A percentile compares a stretch with the other conserved stretches of the same genome.
Evolutionary conservation across 2,113 vertebrate species (phyloP).

Genomic region (Psittacula cyanocephala): DNA sequence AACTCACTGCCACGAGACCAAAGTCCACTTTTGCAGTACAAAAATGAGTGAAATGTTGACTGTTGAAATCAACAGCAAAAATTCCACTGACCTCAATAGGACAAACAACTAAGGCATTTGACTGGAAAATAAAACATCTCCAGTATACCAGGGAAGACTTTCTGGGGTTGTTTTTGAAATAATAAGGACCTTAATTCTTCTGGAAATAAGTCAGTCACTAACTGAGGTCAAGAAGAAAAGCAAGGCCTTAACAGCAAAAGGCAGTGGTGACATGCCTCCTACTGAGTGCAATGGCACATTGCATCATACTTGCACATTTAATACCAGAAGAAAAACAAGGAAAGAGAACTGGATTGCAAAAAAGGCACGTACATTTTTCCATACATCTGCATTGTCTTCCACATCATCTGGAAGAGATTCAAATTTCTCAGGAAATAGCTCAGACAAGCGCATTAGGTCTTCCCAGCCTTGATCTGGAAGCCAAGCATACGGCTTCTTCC

Average conservation of each 20-base stretch:
- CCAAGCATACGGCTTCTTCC: slow-evolving; percentile 85
- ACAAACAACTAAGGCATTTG: background rate
- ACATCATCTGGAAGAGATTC: slow-evolving; percentile 84
- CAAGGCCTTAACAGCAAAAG: background rate
- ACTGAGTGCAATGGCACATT: background rate
- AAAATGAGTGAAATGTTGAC: background rate
- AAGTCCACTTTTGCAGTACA: background rate
- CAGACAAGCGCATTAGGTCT: slow-evolving; percentile 84
- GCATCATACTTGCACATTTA: background rate
- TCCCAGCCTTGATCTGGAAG: slow-evolving; percentile 94
- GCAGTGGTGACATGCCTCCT: background rate
- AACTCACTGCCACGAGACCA: background rate
- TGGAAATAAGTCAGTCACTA: background rate
- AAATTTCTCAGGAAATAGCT: slow-evolving; percentile 83
- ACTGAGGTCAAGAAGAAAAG: background rate
- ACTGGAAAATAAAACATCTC: background rate
- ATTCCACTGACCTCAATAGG: background rate
- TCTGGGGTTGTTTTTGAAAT: background rate
- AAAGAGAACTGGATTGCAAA: background rate
- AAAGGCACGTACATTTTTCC: slow-evolving; percentile 83
- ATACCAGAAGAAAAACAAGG: background rate
- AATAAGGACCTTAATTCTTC: background rate
- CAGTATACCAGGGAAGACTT: background rate
- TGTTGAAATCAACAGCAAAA: background rate
- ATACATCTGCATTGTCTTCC: slow-evolving; percentile 73